Base-by-base conservation (phyloP, 2,113 vertebrate species). In the Callithrix jacchus region DNA sequence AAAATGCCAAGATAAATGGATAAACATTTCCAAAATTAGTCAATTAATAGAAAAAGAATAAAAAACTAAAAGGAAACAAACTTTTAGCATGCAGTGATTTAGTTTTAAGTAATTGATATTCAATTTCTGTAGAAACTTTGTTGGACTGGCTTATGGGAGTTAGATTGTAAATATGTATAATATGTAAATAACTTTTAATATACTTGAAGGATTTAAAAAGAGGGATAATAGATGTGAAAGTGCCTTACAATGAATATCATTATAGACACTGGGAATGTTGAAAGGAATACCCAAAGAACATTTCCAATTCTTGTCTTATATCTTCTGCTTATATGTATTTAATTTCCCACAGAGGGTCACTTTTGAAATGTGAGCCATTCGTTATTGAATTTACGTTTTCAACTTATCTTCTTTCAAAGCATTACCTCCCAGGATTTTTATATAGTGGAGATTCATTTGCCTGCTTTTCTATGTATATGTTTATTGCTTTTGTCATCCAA, bases 161-260 rank as follows among this genome's bases (percentile, higher is more conserved):
- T 90, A 40, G 16, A 95, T 58, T 81, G 89, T 95, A 98, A 97
- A 97, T 97, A 95, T 96, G 95, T 87, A 97, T 95, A 87, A 92
- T 87, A 97, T 68, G 58, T 97, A 97, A 95, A 97, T 89, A 95
- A 49, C 2, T 97, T 93, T 96, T 92, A 97, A 97, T 77, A 87
- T 87, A 94, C 35, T 83, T 92, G 66, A 97, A 97, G 64, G 71
- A 84, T 93, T 95, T 93, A 81, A 87, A 92, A 93, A 87, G 32
- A 47, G 20, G 64, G 5, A 86, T 96, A 90, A 97, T 96, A 95
- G 76, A 83, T 89, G 77, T 86, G 81, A 97, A 95, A 82, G 56
- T 68, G n/a, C 12, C 87, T 27, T 89, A 89, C 25, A 92, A 8
- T 84, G 76, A 95, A 92, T 96, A 92, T 87, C 35, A 92, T 96